A percentile compares a stretch with the other conserved stretches of the same genome.
These are phyloP conservation scores for Prionace glauca DNA, from an alignment of 2,797 vertebrate genomes.

Conservation along the genomic window DNA sequence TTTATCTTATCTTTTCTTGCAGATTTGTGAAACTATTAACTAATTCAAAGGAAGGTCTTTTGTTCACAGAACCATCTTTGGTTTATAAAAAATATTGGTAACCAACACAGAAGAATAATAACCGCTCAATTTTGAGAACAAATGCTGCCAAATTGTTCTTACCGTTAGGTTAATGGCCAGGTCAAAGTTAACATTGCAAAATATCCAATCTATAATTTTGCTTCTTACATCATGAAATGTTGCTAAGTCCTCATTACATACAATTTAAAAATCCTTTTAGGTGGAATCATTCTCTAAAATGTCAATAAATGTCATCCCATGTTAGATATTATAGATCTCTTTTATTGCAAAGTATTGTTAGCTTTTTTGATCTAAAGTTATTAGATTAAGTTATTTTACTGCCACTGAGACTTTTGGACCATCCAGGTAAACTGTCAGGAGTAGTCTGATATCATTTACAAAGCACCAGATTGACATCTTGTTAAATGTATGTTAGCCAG, in stretches of 20 bases:
- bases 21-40: neutral
- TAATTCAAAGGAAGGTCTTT: neutral
- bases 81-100: neutral
- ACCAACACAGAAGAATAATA: neutral
- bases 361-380: neutral
- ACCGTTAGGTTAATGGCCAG: neutral
- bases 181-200: neutral
- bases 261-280: neutral
- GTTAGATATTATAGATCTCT: neutral
- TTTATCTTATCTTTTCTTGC: neutral
- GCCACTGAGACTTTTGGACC: neutral
- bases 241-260: neutral
- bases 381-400: constrained; percentile 15
- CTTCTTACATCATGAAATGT: neutral
- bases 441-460: neutral
- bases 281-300: neutral
- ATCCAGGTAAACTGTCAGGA: neutral
- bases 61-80: neutral
- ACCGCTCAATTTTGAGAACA: neutral
- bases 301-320: neutral
- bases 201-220: neutral
- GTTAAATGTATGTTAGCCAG: neutral
- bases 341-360: neutral
- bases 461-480: neutral
- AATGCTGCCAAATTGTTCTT: neutral